Percentiles rank a stretch among this genome's conserved stretches.
Conservation (phyloP, 1,140 invertebrate species). For the Cotesia chilonis region DNA sequence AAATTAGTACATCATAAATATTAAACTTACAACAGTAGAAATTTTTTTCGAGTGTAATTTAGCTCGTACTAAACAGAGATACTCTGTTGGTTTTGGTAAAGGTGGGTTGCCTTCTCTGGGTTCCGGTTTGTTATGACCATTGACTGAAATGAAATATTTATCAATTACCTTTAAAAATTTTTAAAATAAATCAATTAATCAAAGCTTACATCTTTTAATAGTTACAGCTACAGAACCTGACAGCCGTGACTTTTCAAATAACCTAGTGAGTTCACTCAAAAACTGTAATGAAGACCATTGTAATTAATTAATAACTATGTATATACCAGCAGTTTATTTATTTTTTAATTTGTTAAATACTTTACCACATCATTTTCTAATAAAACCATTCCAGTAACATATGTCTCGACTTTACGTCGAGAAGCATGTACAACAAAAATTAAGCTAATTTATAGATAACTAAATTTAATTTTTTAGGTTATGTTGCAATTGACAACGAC, state of each 20-base stretch:
- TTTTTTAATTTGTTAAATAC: conserved; percentile 5
- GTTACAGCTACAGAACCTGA: conserved; percentile 74
- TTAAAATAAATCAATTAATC: conserved; percentile 15
- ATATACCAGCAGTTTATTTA: conserved; percentile 15
- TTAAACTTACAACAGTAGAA: conserved; percentile 73
- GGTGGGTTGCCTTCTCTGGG: conserved; percentile 70
- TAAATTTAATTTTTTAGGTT: neutral
- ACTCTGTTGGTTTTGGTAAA: conserved; percentile 71
- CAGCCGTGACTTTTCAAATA: conserved; percentile 73
- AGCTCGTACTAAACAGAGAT: conserved; percentile 79
- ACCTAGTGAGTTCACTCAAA: conserved; percentile 71
- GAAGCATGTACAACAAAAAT: neutral
- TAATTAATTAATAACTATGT: conserved; percentile 22
- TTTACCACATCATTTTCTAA: conserved; percentile 74
- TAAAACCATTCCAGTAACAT: conserved; percentile 70
- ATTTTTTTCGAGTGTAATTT: conserved; percentile 79
- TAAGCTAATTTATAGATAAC: conserved; percentile 3
- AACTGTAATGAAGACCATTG: conserved; percentile 68
- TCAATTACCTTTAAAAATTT: conserved; percentile 15
- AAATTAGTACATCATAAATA: conserved; percentile 24
- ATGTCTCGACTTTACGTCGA: conserved; percentile 45
- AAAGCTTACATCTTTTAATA: conserved; percentile 76
- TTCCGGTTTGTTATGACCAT: conserved; percentile 77
- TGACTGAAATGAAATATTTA: conserved; percentile 67
- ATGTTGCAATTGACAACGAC: neutral